phyloP scores from a whole-genome alignment of 1,140 invertebrate genomes.

The Delia radicum region DNA sequence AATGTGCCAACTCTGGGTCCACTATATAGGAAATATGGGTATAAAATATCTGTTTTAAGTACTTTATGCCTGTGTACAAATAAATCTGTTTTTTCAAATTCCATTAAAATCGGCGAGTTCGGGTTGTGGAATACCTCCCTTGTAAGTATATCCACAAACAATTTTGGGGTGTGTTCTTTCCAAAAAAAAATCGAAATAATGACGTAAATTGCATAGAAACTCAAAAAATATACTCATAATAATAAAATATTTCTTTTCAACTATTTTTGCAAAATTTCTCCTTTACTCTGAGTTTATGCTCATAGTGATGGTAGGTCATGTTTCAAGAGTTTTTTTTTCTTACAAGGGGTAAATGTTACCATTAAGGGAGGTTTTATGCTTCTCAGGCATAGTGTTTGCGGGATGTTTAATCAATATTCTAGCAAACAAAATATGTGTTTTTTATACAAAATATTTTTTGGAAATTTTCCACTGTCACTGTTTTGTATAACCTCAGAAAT shows the following conservation, averaged over 20 bases:
- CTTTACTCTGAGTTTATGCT: background rate
- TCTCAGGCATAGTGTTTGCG: background rate
- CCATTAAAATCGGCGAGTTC: too few relatives aligned
- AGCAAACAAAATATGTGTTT: background rate
- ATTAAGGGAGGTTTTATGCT: background rate
- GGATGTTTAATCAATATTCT: background rate
- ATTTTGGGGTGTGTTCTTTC: slow-evolving; percentile 5
- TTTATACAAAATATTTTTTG: background rate
- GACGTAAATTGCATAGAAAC: background rate
- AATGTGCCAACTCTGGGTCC: too few relatives aligned
- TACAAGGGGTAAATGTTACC: background rate
- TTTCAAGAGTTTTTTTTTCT: background rate
- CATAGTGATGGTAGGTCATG: background rate
- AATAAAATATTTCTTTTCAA: background rate
- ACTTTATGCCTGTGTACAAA: too few relatives aligned
- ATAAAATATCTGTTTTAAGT: too few relatives aligned
- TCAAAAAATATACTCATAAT: background rate
- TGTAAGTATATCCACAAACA: too few relatives aligned
- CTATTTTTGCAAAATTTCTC: background rate
- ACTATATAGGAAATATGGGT: too few relatives aligned
- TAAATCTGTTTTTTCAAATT: too few relatives aligned
- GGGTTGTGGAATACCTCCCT: too few relatives aligned
- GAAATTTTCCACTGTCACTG: background rate
- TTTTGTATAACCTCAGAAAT: background rate
- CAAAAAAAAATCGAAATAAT: background rate